A percentile compares a stretch with the other conserved stretches of the same genome.
These are phyloP conservation scores for Marronus borbonicus DNA, from an alignment of 2,888 invertebrate species.

Conservation along the genomic window DNA sequence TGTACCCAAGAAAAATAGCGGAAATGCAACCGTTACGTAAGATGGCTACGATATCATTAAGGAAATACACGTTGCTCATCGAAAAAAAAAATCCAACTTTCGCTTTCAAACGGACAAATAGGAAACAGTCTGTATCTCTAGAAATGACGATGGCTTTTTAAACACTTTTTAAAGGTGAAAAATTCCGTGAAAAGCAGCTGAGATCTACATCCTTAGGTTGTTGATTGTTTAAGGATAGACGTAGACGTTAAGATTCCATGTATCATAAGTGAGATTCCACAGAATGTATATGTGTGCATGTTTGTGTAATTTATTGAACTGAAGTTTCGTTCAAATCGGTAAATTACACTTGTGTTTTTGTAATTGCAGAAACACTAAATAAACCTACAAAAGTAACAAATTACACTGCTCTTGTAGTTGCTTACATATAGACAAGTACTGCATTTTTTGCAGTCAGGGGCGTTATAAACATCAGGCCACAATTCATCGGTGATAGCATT, in stretches of 20 bases:
- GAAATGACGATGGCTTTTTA: not conserved
- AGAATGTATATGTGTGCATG: no score
- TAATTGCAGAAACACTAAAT: no score
- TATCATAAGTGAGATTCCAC: no score
- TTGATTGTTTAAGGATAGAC: conserved; percentile 1
- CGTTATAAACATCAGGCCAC: no score
- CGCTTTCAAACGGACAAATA: conserved; percentile 11
- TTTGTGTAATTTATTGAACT: no score
- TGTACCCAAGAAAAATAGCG: not conserved
- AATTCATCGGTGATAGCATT: no score
- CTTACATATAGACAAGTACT: no score
- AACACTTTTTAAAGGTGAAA: conserved; percentile 13
- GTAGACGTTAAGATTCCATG: no score
- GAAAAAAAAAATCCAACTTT: conserved; percentile 23
- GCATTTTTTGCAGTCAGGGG: no score
- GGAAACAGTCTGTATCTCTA: not conserved
- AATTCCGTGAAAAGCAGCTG: not conserved
- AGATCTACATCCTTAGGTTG: not conserved
- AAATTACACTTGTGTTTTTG: no score
- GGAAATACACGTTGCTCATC: conserved; percentile 13
- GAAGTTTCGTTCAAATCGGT: not conserved
- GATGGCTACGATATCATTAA: not conserved
- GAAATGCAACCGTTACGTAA: conserved; percentile 35
- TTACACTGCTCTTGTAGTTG: no score
- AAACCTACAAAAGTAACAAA: no score